Conservation (phyloP, 1,140 invertebrate genomes). For the Cotesia typhae region DNA sequence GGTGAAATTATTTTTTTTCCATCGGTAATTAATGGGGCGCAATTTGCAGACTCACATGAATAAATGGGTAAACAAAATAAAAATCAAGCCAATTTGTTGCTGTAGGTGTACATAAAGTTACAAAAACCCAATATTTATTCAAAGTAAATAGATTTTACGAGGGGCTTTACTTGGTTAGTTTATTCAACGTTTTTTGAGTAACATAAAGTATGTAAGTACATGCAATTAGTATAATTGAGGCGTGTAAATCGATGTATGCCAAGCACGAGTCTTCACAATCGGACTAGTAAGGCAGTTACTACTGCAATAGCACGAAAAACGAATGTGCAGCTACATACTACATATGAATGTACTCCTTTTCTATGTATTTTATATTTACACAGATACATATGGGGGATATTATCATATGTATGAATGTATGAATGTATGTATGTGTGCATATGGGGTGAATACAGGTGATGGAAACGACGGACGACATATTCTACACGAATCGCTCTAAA, state of each 20-base stretch:
- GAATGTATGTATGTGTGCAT: background rate
- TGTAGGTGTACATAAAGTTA: too few species aligned
- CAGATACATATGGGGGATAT: too few species aligned
- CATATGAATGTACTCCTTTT: too few species aligned
- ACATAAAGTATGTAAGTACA: background rate
- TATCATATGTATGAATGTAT: too few species aligned
- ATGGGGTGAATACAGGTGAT: background rate
- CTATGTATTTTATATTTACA: constrained; percentile 16
- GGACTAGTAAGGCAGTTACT: constrained; percentile 10
- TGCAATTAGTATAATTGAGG: background rate
- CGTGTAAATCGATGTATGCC: constrained; percentile 17
- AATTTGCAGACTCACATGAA: too few species aligned
- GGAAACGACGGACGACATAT: constrained; percentile 8
- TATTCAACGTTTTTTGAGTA: background rate
- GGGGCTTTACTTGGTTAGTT: background rate
- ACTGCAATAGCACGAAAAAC: background rate
- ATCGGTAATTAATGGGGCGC: too few species aligned
- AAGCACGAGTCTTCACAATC: constrained; percentile 27
- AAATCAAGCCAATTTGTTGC: too few species aligned
- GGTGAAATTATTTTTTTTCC: too few species aligned
- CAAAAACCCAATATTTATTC: background rate
- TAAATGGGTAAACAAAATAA: too few species aligned
- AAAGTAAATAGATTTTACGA: background rate
- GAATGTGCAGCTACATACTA: too few species aligned
- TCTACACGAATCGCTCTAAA: constrained; percentile 24